phyloP scores from a whole-genome alignment of 35 echinoderm and acorn worm genomes.

The Apostichopus californicus region DNA sequence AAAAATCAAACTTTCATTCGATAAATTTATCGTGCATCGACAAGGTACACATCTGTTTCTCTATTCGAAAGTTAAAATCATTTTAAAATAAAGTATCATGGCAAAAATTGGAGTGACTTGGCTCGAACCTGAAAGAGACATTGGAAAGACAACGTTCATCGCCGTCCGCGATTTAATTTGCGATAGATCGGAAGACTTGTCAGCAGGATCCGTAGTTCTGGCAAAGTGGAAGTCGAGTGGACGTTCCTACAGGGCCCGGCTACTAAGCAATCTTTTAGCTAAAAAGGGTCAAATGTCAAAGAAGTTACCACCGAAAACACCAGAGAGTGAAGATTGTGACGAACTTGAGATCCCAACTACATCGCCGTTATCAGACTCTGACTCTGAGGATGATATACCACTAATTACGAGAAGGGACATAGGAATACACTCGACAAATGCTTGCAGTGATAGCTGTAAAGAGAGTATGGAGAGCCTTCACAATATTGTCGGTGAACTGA shows the following conservation, averaged over 20 bases:
- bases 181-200: background rate
- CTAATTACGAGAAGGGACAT: background rate
- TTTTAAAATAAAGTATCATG: background rate
- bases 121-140: constrained; percentile 28
- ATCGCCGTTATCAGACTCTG: background rate
- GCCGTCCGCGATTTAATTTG: background rate
- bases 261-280: background rate
- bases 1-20: too few species aligned
- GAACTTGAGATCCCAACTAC: too few species aligned
- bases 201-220: constrained; percentile 22
- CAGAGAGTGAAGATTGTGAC: too few species aligned
- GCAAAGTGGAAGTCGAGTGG: constrained; percentile 17
- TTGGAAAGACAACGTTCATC: constrained; percentile 17
- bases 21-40: too few species aligned
- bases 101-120: constrained; percentile 17
- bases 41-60: too few species aligned
- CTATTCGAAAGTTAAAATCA: too few species aligned
- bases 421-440: background rate
- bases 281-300: too few species aligned
- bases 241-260: background rate
- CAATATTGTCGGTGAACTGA: background rate
- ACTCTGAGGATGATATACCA: constrained; percentile 27
- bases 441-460: background rate
- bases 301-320: too few species aligned
- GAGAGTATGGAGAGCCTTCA: background rate